Conservation (phyloP, 2,888 invertebrate species). For the Tromatobia lineatoria region DNA sequence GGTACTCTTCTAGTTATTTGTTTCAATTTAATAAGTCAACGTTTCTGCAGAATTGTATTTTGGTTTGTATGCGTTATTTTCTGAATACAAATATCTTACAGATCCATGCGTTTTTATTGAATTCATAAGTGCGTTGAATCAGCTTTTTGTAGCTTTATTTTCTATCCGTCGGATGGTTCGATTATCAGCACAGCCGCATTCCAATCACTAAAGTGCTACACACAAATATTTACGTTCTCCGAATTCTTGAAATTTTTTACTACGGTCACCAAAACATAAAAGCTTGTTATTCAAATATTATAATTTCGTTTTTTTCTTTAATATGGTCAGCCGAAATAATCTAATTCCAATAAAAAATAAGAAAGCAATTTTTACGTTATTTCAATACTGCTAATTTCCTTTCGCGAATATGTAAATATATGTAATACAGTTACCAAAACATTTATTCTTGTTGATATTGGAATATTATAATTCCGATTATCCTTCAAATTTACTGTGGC, state of each 20-base stretch:
- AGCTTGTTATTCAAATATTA: not conserved
- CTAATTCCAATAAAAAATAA: not conserved
- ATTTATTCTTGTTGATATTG: conserved; percentile 6
- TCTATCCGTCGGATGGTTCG: conserved; percentile 8
- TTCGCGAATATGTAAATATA: not conserved
- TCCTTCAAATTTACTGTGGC: not conserved
- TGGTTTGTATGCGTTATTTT: not conserved
- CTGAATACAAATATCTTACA: not conserved
- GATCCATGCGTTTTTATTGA: not conserved
- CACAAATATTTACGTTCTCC: not conserved
- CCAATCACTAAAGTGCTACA: not conserved
- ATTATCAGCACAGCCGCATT: conserved; percentile 11
- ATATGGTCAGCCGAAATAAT: not conserved
- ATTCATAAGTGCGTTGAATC: not conserved
- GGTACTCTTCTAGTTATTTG: not conserved
- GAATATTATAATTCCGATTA: not conserved
- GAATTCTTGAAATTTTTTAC: not conserved
- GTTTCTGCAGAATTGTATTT: not conserved
- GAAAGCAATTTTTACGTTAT: not conserved
- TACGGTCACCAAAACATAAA: not conserved
- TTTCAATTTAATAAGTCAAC: not conserved
- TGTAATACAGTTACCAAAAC: not conserved
- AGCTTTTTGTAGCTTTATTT: not conserved
- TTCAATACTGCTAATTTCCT: conserved; percentile 8
- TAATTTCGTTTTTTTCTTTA: not conserved